Percentiles rank a stretch among this genome's conserved stretches.
These are phyloP conservation scores for Brachyptera risi DNA, from an alignment of 2,888 invertebrate species.

Conservation along the genomic window DNA sequence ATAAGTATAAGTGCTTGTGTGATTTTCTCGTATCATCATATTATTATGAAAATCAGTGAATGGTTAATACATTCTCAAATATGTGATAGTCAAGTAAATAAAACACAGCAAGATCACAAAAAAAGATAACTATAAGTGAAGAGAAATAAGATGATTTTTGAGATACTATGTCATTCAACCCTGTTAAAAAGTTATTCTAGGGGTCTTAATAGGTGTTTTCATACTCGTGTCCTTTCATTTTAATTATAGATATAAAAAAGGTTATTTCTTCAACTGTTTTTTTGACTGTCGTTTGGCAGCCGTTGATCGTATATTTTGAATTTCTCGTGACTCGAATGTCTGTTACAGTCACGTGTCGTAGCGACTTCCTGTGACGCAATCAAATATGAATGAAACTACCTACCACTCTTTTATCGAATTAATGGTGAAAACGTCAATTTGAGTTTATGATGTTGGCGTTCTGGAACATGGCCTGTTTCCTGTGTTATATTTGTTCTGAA, in stretches of 20 bases:
- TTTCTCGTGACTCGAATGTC: background rate
- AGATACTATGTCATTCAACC: background rate
- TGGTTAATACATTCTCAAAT: too few relatives aligned
- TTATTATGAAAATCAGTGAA: too few relatives aligned
- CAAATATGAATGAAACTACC: constrained; percentile 5
- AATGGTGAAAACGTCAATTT: constrained; percentile 9
- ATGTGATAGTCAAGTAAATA: too few relatives aligned
- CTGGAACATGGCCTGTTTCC: background rate
- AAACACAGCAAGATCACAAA: too few relatives aligned
- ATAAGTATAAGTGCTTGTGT: too few relatives aligned
- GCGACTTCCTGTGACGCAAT: background rate
- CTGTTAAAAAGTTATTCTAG: background rate
- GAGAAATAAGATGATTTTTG: background rate
- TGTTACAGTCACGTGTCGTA: background rate
- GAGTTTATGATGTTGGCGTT: constrained; percentile 3
- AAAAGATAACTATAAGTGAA: too few relatives aligned
- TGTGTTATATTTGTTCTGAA: too few relatives aligned
- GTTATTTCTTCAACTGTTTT: background rate
- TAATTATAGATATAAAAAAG: background rate
- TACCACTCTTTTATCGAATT: background rate
- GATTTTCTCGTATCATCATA: too few relatives aligned
- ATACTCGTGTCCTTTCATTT: background rate
- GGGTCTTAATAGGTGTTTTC: constrained; percentile 1
- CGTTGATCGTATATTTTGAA: background rate
- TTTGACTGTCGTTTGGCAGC: background rate